Evolutionary conservation across 2,113 vertebrate species (phyloP), one percentile per base, ranked within the genome.

Genomic region (Boulengeromyrus knoepffleri): DNA sequence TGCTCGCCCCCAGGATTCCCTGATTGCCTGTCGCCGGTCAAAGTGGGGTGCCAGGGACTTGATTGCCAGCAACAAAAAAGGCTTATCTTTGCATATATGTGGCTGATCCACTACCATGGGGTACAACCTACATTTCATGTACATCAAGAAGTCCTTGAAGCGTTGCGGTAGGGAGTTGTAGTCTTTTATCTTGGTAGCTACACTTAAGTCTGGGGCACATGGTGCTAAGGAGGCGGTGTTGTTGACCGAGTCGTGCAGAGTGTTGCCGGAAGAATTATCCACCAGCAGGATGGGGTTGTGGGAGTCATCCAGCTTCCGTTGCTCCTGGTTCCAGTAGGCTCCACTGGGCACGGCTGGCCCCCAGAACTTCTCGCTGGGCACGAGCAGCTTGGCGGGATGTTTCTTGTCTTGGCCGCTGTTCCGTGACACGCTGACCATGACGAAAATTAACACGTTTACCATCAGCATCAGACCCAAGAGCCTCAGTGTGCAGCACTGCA

Each of bases 1-100:
- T 1, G 97, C 96, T 45, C 91, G 95, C 3, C 98, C 98, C 98
- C 98, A 99, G 0, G 98, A 98, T 17, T 99, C 95, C 24, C 98
- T 95, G 62, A 99, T 99, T 0, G 98, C 98, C 94, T 99, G 98
- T 56, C 98, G 96, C 77, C 97, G 96, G 87, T 98, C 98, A n/a
- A 99, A 99, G 92, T 99, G 98, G 0, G 97, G 95, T 21, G 94
- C 95, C 39, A 98, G 94, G 0, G 98, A 98, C 92, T 99, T 99
- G 88, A 99, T 95, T 0, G 95, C 98, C 91, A 99, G 94, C 90
- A 99, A 92, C 49, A 99, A 93, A 92, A 97, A 99, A 17, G 97
- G 98, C n/a, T 95, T 95, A 6, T 94, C 92, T 5, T 94, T 93
- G 88, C 98, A 98, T 53, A 97, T 92, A 3, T 93, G 91, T 0